Base-by-base conservation (phyloP, 2,797 vertebrate species). In the Eulemur rubriventer region DNA sequence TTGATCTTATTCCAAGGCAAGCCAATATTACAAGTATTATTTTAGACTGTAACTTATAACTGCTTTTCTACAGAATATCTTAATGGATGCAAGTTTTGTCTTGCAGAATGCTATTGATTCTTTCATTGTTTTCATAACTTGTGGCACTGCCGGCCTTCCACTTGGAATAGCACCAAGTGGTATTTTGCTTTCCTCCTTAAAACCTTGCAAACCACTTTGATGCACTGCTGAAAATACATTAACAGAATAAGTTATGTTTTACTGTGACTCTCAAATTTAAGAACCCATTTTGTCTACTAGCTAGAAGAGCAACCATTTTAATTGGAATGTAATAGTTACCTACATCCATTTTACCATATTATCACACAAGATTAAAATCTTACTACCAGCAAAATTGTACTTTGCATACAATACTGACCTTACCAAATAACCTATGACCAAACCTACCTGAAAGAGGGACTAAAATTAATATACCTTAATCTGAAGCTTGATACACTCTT, bases 1-100 rank as follows among this genome's bases (percentile, higher is more conserved):
- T 17, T 28, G 13, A 79, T 89, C 78, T 92, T 46, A 92, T 94
- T 80, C 43, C 18, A 94, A 83, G n/a, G 82, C 52, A 97, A 91
- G 70, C 26, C 52, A 65, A 33, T 59, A 73, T 79, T 75, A 65
- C 38, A 90, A 46, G 46, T 75, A 65, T 43, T 89, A 91, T 83
- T 91, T 94, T 85, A 92, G 59, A 76, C 33, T 92, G 35, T 52
- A 65, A 28, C 41, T 88, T 80, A 12, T 28, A 78, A 59, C 43
- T n/a, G 28, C 17, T 90, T 94, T 88, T 87, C 48, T 75, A 35
- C 30, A 82, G 76, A 85, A 59, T 26, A 65, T 48, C 73, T 88
- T 88, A 43, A 73, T 33, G 55, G 88, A 85, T 38, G 65, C 20
- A 63, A 61, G 43, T 7, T 50, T 52, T 61, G 9, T 75, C 72